Conservation (phyloP, 35 echinoderm and acorn worm species). For the Lytechinus pictus region DNA sequence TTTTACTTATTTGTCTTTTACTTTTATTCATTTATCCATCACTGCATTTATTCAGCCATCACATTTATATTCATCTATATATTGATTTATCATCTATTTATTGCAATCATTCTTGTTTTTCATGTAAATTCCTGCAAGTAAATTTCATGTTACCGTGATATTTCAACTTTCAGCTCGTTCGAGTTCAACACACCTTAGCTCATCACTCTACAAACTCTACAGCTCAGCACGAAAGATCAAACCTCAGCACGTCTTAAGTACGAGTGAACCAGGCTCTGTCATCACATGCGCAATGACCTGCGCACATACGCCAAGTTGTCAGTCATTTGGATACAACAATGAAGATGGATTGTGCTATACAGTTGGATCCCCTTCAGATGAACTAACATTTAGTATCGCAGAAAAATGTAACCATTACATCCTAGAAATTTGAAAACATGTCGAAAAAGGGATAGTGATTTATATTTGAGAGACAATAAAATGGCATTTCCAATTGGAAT, state of each 20-base stretch:
- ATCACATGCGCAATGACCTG: background rate
- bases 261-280: background rate
- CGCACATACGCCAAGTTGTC: background rate
- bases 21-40: too few relatives aligned
- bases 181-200: background rate
- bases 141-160: too few relatives aligned
- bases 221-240: background rate
- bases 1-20: too few relatives aligned
- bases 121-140: too few relatives aligned
- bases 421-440: background rate
- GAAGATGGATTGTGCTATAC: background rate
- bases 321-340: background rate
- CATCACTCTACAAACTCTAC: background rate
- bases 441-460: background rate
- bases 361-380: background rate
- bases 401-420: background rate
- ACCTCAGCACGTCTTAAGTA: background rate
- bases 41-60: too few relatives aligned
- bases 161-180: background rate
- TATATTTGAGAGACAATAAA: too few relatives aligned
- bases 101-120: too few relatives aligned
- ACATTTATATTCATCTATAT: too few relatives aligned
- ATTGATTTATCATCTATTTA: too few relatives aligned
- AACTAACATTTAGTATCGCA: background rate
- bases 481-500: too few relatives aligned